Evolutionary conservation across 2,888 invertebrate genomes (phyloP), one percentile per base, ranked within the genome.

Genomic region (Alsophila aescularia): DNA sequence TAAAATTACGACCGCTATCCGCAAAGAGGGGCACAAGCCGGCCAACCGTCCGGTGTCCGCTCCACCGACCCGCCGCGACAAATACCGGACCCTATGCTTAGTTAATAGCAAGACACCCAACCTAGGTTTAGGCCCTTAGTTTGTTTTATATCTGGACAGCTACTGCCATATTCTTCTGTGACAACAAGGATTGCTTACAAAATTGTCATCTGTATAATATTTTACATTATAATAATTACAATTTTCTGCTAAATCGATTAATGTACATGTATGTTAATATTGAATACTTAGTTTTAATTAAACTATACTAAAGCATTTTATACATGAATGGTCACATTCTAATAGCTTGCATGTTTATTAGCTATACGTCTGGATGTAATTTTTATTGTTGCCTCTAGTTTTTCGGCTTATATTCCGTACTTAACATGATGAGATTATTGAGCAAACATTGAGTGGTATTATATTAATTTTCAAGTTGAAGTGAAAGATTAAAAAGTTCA

Each of bases 281-380:
- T 50, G 16, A 9, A 16, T 48, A 48, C 31, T 15, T 41, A 41
- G 9, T 10, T 41, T 35, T 35, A 42, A 18, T 5, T 37, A 13
- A 42, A 34, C 24, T 40, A 41, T 13, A 40, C 13, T 36, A 16
- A 24, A 14, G 54, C 15, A 39, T 48, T 48, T 54, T 47, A 8
- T 45, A 13, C 16, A 34, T 16, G 13, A 45, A 45, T 45, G 35
- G 8, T n/a, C n/a, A 15, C 27, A 9, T 57, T 62, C 57, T 67
- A 45, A 66, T 64, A 62, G 68, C 66, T 69, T 72, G 77, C 69
- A 71, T 74, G 70, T 64, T 68, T 67, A 63, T 66, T n/a, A 68
- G 58, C 59, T 55, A 63, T 52, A 62, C 66, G 49, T 69, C 64
- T 66, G 64, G 69, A 60, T 75, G 72, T 76, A 75, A 63, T 70